phyloP scores from a whole-genome alignment of 1,140 invertebrate species.

The Microplitis demolitor region DNA sequence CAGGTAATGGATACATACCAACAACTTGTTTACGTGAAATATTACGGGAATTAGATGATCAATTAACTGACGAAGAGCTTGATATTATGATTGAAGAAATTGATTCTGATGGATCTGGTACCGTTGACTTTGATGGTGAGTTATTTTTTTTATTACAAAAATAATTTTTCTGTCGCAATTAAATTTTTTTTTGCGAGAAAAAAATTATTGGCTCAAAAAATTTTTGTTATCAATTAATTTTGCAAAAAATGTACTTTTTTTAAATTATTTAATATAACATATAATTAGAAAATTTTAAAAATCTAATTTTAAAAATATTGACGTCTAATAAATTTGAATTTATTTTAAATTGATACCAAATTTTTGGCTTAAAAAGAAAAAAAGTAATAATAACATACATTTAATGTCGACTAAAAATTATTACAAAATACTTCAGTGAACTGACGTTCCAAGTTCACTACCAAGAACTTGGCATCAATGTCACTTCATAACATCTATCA shows the following conservation, averaged over 20 bases:
- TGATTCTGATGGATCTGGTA: conserved; percentile 91
- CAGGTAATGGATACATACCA: conserved; percentile 94
- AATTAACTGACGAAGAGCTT: conserved; percentile 88
- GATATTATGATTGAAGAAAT: conserved; percentile 97
- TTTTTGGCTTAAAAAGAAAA: too few species aligned
- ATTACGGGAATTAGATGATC: conserved; percentile 88
- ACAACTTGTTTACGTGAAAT: conserved; percentile 91
- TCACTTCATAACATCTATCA: neutral
- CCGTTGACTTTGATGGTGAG: conserved; percentile 79
- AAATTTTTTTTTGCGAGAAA: too few species aligned
- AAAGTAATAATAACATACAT: neutral
- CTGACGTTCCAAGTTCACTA: conserved; percentile 27
- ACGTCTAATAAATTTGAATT: too few species aligned
- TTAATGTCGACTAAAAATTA: neutral
- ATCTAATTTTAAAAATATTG: too few species aligned
- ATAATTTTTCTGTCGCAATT: too few species aligned
- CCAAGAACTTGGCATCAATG: conserved; percentile 28
- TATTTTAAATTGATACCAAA: too few species aligned
- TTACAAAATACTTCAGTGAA: conserved; percentile 2
- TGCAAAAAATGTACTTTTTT: neutral
- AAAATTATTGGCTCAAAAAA: too few species aligned
- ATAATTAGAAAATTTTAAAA: too few species aligned
- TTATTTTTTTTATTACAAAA: neutral
- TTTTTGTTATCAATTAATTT: neutral
- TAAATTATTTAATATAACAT: too few species aligned